These are phyloP conservation scores for Germaria angustata DNA, from an alignment of 2,888 invertebrate species.

Conservation along the genomic window DNA sequence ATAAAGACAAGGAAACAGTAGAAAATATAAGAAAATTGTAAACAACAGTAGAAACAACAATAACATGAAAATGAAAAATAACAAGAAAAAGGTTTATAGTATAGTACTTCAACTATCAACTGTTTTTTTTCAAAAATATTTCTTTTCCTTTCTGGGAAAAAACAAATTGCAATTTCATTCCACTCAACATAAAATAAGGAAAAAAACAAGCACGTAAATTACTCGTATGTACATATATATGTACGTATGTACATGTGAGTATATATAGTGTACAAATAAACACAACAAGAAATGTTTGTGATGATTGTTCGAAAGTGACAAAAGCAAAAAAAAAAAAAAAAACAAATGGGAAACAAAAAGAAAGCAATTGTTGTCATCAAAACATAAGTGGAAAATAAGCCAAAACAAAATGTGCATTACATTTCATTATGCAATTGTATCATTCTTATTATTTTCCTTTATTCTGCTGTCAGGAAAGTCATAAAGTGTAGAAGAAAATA, in stretches of 20 bases:
- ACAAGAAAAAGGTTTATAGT: constrained; percentile 50
- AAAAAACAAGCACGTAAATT: constrained; percentile 60
- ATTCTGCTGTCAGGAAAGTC: constrained; percentile 12
- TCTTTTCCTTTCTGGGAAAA: constrained; percentile 26
- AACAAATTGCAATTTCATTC: constrained; percentile 46
- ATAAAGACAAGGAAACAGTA: constrained; percentile 63
- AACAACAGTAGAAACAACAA: constrained; percentile 26
- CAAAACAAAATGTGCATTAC: constrained; percentile 56
- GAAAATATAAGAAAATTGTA: constrained; percentile 64
- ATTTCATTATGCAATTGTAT: constrained; percentile 61
- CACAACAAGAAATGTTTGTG: not conserved
- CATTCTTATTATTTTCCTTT: constrained; percentile 36
- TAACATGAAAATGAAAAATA: constrained; percentile 35
- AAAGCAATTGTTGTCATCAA: constrained; percentile 46
- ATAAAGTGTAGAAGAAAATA: constrained; percentile 15
- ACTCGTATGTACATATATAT: not conserved
- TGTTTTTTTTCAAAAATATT: not conserved
- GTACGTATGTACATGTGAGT: not conserved
- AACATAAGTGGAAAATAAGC: constrained; percentile 62
- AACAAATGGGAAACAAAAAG: not conserved
- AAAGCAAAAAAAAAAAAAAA: constrained; percentile 16
- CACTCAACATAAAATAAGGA: constrained; percentile 34
- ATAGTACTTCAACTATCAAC: constrained; percentile 5
- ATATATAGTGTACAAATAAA: constrained; percentile 11
- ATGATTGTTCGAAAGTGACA: constrained; percentile 45